A percentile compares a stretch with the other conserved stretches of the same genome.
Conservation (phyloP, 2,888 invertebrate genomes). For the Serripes groenlandicus region DNA sequence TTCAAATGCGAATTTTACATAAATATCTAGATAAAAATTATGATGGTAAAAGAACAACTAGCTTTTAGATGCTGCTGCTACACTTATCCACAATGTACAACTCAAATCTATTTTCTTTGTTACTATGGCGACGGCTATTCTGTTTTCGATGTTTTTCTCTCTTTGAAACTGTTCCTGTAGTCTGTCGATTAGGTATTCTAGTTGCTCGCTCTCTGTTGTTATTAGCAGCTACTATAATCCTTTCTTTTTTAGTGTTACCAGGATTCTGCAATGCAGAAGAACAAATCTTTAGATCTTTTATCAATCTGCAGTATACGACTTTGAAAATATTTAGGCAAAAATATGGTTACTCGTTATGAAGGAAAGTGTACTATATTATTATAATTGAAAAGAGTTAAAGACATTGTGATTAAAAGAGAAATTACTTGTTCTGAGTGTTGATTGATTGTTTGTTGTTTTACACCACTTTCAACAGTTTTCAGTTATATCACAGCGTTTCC, state of each 20-base stretch:
- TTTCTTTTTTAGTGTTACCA: conserved; percentile 23
- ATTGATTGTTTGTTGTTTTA: no score
- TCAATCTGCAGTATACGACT: no score
- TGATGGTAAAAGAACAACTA: conserved; percentile 15
- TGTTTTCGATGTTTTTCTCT: conserved; percentile 23
- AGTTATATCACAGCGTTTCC: no score
- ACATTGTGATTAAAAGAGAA: background rate
- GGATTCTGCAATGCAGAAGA: no score
- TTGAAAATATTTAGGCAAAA: no score
- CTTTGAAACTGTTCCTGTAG: background rate
- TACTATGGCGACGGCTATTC: conserved; percentile 47
- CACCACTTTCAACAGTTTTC: no score
- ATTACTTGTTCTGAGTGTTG: background rate
- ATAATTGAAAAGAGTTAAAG: background rate
- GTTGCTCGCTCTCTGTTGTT: conserved; percentile 4
- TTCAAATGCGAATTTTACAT: no score
- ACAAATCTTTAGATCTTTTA: no score
- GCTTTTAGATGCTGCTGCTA: conserved; percentile 51
- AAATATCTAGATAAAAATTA: background rate
- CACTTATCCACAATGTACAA: conserved; percentile 48
- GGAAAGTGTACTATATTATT: no score
- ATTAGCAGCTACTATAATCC: background rate
- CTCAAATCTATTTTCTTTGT: conserved; percentile 60
- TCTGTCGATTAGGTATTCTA: background rate
- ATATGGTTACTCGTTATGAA: no score